Evolutionary conservation across 2,113 vertebrate genomes (phyloP).

Genomic region (Corapipo altera): DNA sequence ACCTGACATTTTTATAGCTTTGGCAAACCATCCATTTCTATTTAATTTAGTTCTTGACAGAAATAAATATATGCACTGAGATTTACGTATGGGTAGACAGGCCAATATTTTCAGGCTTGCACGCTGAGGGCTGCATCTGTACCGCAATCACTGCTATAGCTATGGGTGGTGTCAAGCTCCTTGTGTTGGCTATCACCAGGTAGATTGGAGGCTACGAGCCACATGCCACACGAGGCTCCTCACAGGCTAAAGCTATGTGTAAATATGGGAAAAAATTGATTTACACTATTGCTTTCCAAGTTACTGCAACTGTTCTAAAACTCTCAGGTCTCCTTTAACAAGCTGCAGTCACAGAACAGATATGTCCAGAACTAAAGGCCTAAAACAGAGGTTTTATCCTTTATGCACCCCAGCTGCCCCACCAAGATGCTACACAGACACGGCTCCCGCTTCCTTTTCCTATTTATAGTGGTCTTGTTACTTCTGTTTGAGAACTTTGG

Average conservation of each 20-base stretch:
- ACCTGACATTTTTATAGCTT: conserved; percentile 50
- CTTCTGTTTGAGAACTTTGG: neutral
- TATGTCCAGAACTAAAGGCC: neutral
- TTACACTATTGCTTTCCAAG: neutral
- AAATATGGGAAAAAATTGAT: neutral
- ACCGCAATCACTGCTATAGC: neutral
- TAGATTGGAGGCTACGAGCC: neutral
- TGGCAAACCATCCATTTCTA: conserved; percentile 53
- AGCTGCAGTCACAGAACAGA: neutral
- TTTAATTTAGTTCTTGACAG: conserved; percentile 58
- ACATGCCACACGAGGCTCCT: neutral
- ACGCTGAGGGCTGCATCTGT: neutral
- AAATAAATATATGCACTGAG: conserved; percentile 29
- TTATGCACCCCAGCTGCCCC: fast-evolving
- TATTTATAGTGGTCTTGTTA: neutral
- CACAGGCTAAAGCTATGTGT: neutral
- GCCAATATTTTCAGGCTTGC: neutral
- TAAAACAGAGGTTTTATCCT: neutral
- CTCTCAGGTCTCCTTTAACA: neutral
- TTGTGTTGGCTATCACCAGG: neutral
- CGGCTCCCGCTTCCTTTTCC: neutral
- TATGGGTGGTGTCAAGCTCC: neutral
- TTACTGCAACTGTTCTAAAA: neutral
- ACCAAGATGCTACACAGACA: neutral
- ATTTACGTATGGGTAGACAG: conserved; percentile 35